Evolutionary conservation across 2,113 vertebrate genomes (phyloP), one percentile per base, ranked within the genome.

Genomic region (Corvus moneduloides): DNA sequence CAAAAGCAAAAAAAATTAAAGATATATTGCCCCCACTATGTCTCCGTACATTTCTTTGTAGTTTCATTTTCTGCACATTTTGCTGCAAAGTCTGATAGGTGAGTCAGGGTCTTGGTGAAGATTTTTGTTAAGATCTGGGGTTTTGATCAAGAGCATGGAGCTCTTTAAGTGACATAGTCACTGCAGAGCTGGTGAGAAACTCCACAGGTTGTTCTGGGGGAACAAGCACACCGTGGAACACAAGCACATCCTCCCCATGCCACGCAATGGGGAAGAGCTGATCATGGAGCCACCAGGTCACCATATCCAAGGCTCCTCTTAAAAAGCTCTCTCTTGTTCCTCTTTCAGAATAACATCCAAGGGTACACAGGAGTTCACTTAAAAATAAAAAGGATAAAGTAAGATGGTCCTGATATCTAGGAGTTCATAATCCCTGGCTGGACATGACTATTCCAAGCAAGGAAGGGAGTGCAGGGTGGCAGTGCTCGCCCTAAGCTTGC

Each of bases 1-100:
- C 67, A 94, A 96, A 94, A 86, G 80, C 79, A 94, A 96, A 96
- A 96, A 97, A 95, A 94, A 98, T 97, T 98, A 98, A 98, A 98
- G 95, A 96, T 96, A 79, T 98, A 98, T 98, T 97, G 92, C 87
- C 97, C 96, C 97, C 93, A 84, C 54, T 62, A 24, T 0, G 35
- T 76, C 59, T 94, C 67, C 2, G 5, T 79, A 81, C 37, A 28
- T 83, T 97, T 93, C 35, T 93, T 95, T 58, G 14, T 37, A 72
- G 32, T 27, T 90, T 37, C 6, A 4, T 78, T 94, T 94, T 75
- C 48, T 74, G 32, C 37, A 27, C 15, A 10, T 82, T 91, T 87
- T 85, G 4, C 32, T 37, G 4, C 59, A n/a, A 68, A 86, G 46
- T 62, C 55, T 8, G 2, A 59, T 62, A 32, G 21, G 41, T 1